Evolutionary conservation across 35 echinoderm and acorn worm species (phyloP), one percentile per base, ranked within the genome.

Genomic region (Eucidaris tribuloides): DNA sequence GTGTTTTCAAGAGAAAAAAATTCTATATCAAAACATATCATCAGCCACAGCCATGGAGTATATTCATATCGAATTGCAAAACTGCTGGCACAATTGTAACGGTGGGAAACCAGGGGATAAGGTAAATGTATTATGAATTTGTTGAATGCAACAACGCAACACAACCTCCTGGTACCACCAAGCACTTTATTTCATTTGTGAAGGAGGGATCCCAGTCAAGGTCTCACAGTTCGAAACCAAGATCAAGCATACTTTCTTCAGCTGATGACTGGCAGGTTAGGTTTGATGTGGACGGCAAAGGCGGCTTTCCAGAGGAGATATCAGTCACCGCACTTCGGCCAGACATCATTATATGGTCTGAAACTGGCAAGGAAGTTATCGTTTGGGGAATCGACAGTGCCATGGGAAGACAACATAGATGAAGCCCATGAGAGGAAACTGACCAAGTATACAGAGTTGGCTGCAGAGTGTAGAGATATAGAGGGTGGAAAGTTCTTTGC

Each of bases 241-340:
- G 64, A 70, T 70, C 64, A 32, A 70, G 31, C 64, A 70, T 70
- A 3, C 64, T 70, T 70, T 70, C 64, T 7, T 70, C 64, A 70
- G 64, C 64, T 4, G n/a, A 27, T 32, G 64, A 70, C 64, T 29
- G 64, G 64, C 28, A 32, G 7, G 28, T 34, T 70, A 31, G 4
- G 22, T 2, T 38, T 70, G 64, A 70, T 35, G 9, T 70, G 64
- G 64, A 70, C 41, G 64, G 60, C 60, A 63, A 63, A 9, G 22
- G 60, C 5, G 22, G 22, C 22, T 63, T 63, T 23, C 60, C 60
- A 63, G 22, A 63, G 60, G 60, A 23, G 22, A 63, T 63, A 9
- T 23, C 22, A 23, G 22, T 63, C 6, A 63, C 60, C 60, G 22
- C 22, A 5, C 22, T 63, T 23, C 60, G 60, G 5, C 60, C 60